A percentile compares a stretch with the other conserved stretches of the same genome.
Evolutionary conservation across 2,888 invertebrate species (phyloP).

Genomic region (Odontothrips loti): DNA sequence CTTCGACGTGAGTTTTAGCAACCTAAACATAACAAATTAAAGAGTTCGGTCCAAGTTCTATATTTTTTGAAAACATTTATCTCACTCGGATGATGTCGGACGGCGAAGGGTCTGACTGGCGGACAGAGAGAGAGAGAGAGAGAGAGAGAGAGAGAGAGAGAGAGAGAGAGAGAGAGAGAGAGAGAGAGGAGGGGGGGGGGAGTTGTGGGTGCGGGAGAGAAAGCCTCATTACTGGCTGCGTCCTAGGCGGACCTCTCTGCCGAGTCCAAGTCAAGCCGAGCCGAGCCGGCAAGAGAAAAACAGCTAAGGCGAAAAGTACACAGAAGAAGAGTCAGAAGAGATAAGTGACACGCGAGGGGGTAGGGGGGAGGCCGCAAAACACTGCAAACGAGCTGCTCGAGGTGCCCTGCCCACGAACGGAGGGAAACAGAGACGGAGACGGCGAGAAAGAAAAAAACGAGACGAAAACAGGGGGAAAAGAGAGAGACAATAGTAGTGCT

Average conservation of each 20-base stretch:
- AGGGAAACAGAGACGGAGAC: not conserved
- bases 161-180: not conserved
- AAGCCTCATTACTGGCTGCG: not conserved
- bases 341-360: conserved; percentile 18
- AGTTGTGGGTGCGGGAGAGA: not conserved
- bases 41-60: no score
- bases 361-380: conserved; percentile 2
- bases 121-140: not conserved
- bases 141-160: not conserved
- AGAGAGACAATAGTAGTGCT: not conserved
- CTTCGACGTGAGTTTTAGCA: no score
- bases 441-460: not conserved
- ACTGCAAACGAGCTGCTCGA: conserved; percentile 16
- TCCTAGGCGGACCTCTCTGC: not conserved
- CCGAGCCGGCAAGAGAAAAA: not conserved
- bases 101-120: not conserved
- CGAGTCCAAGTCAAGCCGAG: not conserved
- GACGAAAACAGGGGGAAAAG: not conserved
- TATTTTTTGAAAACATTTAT: no score
- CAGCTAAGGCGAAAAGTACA: conserved; percentile 24
- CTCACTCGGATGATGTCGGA: not conserved
- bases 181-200: not conserved
- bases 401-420: not conserved
- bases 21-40: no score
- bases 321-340: conserved; percentile 22